Percentiles rank a stretch among this genome's conserved stretches.
phyloP scores from a whole-genome alignment of 2,888 invertebrate species.

The Lepidonotus clava region DNA sequence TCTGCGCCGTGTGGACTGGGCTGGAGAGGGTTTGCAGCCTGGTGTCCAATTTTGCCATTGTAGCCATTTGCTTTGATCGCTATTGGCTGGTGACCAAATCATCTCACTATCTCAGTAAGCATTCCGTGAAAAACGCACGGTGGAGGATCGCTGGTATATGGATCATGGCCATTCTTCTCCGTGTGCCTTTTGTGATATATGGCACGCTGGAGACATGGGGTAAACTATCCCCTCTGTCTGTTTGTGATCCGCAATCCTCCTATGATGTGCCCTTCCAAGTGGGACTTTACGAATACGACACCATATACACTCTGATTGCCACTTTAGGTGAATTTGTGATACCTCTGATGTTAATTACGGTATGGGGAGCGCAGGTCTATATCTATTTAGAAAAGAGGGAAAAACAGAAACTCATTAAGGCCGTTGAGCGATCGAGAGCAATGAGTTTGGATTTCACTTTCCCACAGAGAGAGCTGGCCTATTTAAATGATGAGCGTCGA shows the following conservation, averaged over 20 bases:
- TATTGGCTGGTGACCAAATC: slow-evolving; percentile 37
- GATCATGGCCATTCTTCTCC: neutral
- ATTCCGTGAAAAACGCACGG: neutral
- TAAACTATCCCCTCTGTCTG: neutral
- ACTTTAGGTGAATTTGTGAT: slow-evolving; percentile 18
- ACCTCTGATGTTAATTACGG: neutral
- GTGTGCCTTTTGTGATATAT: neutral
- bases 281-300: slow-evolving; percentile 43
- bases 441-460: slow-evolving; percentile 41
- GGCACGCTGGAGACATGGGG: slow-evolving; percentile 21
- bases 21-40: slow-evolving; percentile 35
- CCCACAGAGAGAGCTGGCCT: slow-evolving; percentile 15
- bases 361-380: slow-evolving; percentile 33
- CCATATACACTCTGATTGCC: slow-evolving; percentile 17
- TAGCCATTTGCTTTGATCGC: slow-evolving; percentile 33
- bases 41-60: slow-evolving; percentile 37
- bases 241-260: slow-evolving; percentile 26
- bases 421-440: slow-evolving; percentile 35
- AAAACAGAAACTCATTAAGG: slow-evolving; percentile 33
- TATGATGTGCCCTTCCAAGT: slow-evolving; percentile 45
- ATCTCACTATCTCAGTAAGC: slow-evolving; percentile 8
- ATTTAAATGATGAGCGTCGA: neutral
- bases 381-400: slow-evolving; percentile 23
- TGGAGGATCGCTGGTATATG: slow-evolving; percentile 27
- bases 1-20: slow-evolving; percentile 38